Conservation (phyloP, 2,113 vertebrate genomes). For the Aegypius monachus region DNA sequence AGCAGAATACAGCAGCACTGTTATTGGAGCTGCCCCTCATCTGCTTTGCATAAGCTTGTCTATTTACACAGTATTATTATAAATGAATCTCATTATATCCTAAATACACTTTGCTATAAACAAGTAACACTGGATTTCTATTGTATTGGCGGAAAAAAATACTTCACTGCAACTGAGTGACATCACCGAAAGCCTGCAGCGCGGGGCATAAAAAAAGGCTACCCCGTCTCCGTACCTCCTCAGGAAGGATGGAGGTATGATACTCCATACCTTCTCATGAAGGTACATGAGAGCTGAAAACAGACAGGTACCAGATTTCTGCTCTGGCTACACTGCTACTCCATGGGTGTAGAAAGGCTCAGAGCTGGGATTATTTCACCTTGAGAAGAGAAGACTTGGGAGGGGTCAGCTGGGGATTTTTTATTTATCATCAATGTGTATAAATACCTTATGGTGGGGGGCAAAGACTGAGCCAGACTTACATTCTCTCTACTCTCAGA, state of each 20-base stretch:
- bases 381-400: accelerated
- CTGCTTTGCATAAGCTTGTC: not conserved
- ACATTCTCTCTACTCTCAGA: accelerated
- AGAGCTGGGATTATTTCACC: not conserved
- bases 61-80: not conserved
- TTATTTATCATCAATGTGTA: not conserved
- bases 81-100: not conserved
- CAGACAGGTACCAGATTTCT: not conserved
- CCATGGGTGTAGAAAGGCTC: accelerated
- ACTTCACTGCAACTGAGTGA: not conserved
- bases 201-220: not conserved
- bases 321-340: not conserved
- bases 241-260: not conserved
- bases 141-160: not conserved
- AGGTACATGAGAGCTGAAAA: not conserved
- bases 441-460: not conserved
- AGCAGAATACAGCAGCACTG: not conserved
- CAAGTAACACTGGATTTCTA: not conserved
- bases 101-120: not conserved
- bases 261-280: not conserved
- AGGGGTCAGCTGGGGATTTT: not conserved
- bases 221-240: accelerated
- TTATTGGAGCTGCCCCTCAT: not conserved
- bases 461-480: not conserved
- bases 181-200: not conserved